Percentiles rank a stretch among this genome's conserved stretches.
Evolutionary conservation across 2,113 vertebrate species (phyloP).

Genomic region (Perca schrenkii): DNA sequence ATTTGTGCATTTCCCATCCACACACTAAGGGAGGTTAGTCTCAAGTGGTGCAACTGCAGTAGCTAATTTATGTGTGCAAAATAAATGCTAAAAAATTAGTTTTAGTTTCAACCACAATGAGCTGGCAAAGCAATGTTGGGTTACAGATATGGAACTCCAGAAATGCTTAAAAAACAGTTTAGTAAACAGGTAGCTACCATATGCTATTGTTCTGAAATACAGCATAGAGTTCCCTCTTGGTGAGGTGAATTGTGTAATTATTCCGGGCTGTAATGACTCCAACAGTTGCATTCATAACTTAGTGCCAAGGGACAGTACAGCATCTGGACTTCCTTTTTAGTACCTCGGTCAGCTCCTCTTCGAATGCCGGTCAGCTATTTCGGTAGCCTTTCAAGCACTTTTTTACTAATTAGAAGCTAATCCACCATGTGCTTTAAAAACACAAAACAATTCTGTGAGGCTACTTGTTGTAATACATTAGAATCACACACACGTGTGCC

Average conservation of each 20-base stretch:
- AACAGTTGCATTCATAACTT: conserved; percentile 45
- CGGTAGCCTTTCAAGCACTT: conserved; percentile 44
- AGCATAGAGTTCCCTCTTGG: not conserved
- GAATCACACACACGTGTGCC: not conserved
- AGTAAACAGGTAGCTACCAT: conserved; percentile 1
- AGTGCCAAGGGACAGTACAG: not conserved
- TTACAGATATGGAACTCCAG: not conserved
- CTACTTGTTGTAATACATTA: not conserved
- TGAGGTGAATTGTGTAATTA: conserved; percentile 43
- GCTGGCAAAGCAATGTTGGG: not conserved
- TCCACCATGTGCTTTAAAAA: conserved; percentile 44
- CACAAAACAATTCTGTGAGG: conserved; percentile 2
- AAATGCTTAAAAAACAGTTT: conserved; percentile 33
- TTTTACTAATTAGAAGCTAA: conserved; percentile 46
- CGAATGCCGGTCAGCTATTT: conserved; percentile 54
- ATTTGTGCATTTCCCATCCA: not conserved
- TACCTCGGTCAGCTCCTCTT: conserved; percentile 56
- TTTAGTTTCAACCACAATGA: not conserved
- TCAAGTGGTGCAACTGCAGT: not conserved
- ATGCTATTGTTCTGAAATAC: conserved; percentile 13
- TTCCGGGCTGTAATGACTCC: conserved; percentile 37
- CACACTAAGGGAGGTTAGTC: not conserved
- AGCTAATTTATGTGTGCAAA: conserved; percentile 7
- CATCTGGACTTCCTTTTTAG: conserved; percentile 58
- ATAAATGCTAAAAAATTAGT: conserved; percentile 4